Evolutionary conservation across 2,888 invertebrate species (phyloP), one percentile per base, ranked within the genome.

Genomic region (Lordiphosa fenestrarum): DNA sequence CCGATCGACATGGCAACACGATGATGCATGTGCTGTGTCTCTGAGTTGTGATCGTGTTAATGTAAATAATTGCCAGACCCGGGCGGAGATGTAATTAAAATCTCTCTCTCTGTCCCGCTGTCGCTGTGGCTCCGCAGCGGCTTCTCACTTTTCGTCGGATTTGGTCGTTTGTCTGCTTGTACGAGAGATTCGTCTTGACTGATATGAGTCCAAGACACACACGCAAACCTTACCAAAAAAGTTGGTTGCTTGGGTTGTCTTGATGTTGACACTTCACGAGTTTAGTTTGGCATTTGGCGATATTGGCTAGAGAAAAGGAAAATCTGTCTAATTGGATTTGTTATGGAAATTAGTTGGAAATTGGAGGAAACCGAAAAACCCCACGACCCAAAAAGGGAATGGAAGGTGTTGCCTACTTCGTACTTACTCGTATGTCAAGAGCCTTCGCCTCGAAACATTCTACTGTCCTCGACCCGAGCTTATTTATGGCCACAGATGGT

Each of bases 11-110:
- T 66, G 71, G 83, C 70, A 49, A 54, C 69, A 84, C 66, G 84
- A 85, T 88, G 88, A 87, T 87, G 86, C 87, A 88, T 88, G 84
- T 85, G 87, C 82, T 75, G 70, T 73, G 85, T 73, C 77, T 80
- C 70, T 86, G 85, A 87, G 81, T 87, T 86, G 87, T 87, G 88
- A 87, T 88, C 88, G 86, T 88, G 88, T 88, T 88, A 88, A 86
- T 86, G 87, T 88, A 87, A 87, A 87, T 87, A 87, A 88, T 87
- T 87, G 87, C 87, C 85, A 86, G 80, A 58, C 66, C 66, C 64
- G 12, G 35, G 12, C 35, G 66, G 75, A 74, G 74, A 71, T 86
- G 85, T 86, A 87, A 86, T 87, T 87, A 86, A 86, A 87, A 83
- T 85, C 86, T 82, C 59, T 57, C 53, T 51, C 53, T 44, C 39